Conservation (phyloP, 1,140 invertebrate genomes). For the Centruroides sculpturatus region DNA sequence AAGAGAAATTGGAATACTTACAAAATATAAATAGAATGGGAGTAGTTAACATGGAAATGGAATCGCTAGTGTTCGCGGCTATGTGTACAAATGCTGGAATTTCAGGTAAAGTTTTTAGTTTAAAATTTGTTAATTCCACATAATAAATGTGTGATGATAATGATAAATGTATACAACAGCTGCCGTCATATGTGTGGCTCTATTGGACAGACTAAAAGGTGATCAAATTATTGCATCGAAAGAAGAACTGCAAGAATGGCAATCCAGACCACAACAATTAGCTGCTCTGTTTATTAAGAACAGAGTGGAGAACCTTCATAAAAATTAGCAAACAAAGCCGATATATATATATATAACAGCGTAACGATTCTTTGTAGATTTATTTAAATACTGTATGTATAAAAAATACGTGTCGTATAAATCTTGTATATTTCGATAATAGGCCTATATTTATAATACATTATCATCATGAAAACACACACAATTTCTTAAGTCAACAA, state of each 20-base stretch:
- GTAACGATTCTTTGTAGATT: too few species aligned
- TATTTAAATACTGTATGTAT: too few species aligned
- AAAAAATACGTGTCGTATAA: too few species aligned
- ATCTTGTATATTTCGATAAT: too few species aligned
- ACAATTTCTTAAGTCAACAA: too few species aligned
- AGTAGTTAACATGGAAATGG: slow-evolving; percentile 97
- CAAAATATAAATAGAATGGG: slow-evolving; percentile 55
- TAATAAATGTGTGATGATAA: too few species aligned
- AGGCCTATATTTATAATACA: too few species aligned
- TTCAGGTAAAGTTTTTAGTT: slow-evolving; percentile 43
- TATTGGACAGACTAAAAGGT: slow-evolving; percentile 79
- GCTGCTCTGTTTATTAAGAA: slow-evolving; percentile 73
- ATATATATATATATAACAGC: too few species aligned
- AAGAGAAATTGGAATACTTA: slow-evolving; percentile 80
- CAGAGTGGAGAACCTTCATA: background rate
- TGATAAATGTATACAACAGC: slow-evolving; percentile 21
- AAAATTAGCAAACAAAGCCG: too few species aligned
- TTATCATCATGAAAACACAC: too few species aligned
- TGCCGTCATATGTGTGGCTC: slow-evolving; percentile 79
- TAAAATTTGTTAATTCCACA: background rate
- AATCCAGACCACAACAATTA: slow-evolving; percentile 73
- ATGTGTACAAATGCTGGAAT: slow-evolving; percentile 88
- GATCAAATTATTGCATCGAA: slow-evolving; percentile 75
- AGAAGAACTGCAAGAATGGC: slow-evolving; percentile 81
- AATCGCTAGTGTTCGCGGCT: slow-evolving; percentile 79